Evolutionary conservation across 30 jellyfish, hydroid and myxozoan genomes (phyloP), one percentile per base, ranked within the genome.

Genomic region (Rhopilema esculentum): DNA sequence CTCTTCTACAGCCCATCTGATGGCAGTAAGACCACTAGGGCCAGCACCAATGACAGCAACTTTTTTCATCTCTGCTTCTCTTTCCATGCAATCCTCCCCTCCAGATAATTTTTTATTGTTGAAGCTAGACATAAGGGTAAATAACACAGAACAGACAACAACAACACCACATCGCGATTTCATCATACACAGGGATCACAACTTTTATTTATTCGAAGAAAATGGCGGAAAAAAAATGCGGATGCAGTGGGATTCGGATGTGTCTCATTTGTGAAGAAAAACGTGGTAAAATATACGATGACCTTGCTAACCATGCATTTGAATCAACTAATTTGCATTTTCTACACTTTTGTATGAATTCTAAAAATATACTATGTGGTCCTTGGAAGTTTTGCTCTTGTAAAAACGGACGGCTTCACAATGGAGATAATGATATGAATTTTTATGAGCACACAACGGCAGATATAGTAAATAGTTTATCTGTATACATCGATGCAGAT

Each of bases 1-100:
- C 74, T 91, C 96, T 49, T 91, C 96, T 4, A 91, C 69, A 30
- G 96, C 82, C 26, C 89, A 63, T 65, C 85, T 91, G 25, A 85
- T 91, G 2, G 96, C 91, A 48, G 96, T 72, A 22, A 91, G 79
- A 27, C 97, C 97, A 79, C 97, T 91, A 1, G 91, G 75, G 1
- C 97, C 97, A 0, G 97, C 97, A 21, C 97, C 97, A 53, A 91
- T 91, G 22, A 91, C 93, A 17, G 93, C 97, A 7, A 91, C 96
- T 65, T 61, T 74, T 70, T 82, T 88, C 81, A 23, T 77, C 68
- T 40, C 66, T 17, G 63, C 61, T 40, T 40, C 9, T 40, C 57
- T 40, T 40, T 12, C 12, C 12, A 12, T n/a, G n/a, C n/a, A n/a
- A n/a, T n/a, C 57, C 57, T 40, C 49, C 84, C 84, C 70, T n/a